Evolutionary conservation across 2,113 vertebrate genomes (phyloP), one percentile per base, ranked within the genome.

Genomic region (Catharus minimus): DNA sequence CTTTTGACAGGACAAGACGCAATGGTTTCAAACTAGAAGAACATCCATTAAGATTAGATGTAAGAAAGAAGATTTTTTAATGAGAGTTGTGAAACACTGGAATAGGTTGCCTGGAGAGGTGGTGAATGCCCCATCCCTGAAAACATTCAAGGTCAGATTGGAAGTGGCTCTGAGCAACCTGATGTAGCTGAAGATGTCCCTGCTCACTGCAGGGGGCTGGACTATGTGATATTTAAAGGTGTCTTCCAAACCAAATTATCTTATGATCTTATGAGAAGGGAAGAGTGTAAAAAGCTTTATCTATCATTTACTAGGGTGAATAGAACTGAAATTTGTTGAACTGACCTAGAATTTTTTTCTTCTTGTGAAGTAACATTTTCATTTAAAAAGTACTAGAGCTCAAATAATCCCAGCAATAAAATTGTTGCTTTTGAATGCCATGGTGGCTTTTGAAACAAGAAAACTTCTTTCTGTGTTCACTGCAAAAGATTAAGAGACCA

Each of bases 321-420:
- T 89, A 91, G 92, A 96, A 77, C 13, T 88, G 81, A 95, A 95
- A 87, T 89, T 83, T 87, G 11, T 74, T 95, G 66, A 67, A 61
- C 60, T 72, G 76, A 90, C 65, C 49, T 89, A 33, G 44, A 93
- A 52, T 89, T 94, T 88, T 94, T 83, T 55, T 57, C 38, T 78
- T 87, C 21, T 93, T 85, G 49, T 21, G 84, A 91, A 86, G 38
- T 38, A 82, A 82, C 1, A 32, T 88, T 92, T 95, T 96, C n/a
- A 55, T 88, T 90, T 62, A 56, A 95, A 46, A 96, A 69, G 61
- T 87, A 58, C 87, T 94, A 95, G 76, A 89, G 47, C 72, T 96
- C 69, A 13, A 80, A 93, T 96, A 97, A 97, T 96, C 83, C 81
- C 60, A 92, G 88, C 87, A 92, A 94, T 96, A 95, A 97, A 97